phyloP scores from a whole-genome alignment of 2,113 vertebrate species.

The Paramisgurnus dabryanus region DNA sequence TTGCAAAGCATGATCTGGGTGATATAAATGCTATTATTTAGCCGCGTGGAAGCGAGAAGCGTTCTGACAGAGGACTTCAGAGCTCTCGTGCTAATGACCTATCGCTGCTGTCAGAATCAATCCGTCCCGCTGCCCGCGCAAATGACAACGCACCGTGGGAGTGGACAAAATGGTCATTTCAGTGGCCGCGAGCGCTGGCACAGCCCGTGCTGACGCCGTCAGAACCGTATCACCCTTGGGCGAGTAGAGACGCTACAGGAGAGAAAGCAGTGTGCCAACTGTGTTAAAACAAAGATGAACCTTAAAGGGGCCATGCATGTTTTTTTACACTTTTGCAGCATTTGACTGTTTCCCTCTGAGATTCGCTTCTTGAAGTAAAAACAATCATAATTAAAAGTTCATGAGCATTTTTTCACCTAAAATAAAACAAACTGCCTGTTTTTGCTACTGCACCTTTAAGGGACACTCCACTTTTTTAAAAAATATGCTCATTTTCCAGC shows the following conservation, averaged over 20 bases:
- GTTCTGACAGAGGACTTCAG: slow-evolving; percentile 66
- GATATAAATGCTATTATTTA: slow-evolving; percentile 55
- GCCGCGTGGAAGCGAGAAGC: slow-evolving; percentile 36
- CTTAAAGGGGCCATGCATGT: not conserved
- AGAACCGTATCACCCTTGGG: slow-evolving; percentile 15
- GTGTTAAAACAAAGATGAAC: not conserved
- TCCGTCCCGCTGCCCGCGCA: slow-evolving; percentile 78
- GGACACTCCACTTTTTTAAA: too few relatives aligned
- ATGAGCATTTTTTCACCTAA: too few relatives aligned
- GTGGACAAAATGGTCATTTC: slow-evolving; percentile 78
- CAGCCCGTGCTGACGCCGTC: slow-evolving; percentile 33
- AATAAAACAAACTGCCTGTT: too few relatives aligned
- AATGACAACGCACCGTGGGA: slow-evolving; percentile 81
- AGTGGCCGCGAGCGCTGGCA: slow-evolving; percentile 73
- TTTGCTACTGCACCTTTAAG: too few relatives aligned
- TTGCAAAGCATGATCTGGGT: slow-evolving; percentile 50
- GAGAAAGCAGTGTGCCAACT: not conserved
- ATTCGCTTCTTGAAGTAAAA: too few relatives aligned
- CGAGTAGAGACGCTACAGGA: not conserved
- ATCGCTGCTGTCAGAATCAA: slow-evolving; percentile 74
- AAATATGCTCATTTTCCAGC: too few relatives aligned
- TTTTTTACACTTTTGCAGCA: not conserved
- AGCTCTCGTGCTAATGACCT: slow-evolving; percentile 79
- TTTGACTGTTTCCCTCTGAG: too few relatives aligned
- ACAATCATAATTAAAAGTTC: too few relatives aligned